These are phyloP conservation scores for Isurus oxyrinchus DNA, from an alignment of 2,113 vertebrate genomes.

Conservation along the genomic window DNA sequence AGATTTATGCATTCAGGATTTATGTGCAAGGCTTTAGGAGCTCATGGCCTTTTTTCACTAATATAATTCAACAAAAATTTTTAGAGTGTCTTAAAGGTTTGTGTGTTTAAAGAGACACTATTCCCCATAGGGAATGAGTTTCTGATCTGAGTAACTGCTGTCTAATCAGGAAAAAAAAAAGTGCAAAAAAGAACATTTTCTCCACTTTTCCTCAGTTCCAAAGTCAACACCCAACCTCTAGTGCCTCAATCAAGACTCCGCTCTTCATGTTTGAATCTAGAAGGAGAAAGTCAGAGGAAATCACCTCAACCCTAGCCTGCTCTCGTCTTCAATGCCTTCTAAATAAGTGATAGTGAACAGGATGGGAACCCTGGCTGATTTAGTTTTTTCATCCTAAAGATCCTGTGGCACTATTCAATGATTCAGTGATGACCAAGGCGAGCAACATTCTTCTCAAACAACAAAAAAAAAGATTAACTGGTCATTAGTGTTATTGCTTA, in stretches of 20 bases:
- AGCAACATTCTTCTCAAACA: background rate
- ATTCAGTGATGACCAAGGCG: too few relatives aligned
- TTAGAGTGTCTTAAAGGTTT: background rate
- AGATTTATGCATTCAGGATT: background rate
- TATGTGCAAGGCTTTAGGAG: background rate
- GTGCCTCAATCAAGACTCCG: background rate
- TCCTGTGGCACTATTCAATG: too few relatives aligned
- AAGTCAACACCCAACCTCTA: background rate
- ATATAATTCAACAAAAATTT: background rate
- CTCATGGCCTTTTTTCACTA: too few relatives aligned
- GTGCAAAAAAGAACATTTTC: background rate
- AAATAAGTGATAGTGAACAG: background rate
- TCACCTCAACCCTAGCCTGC: background rate
- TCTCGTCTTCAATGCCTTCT: background rate
- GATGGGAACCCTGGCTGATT: background rate
- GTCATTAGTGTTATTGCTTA: background rate
- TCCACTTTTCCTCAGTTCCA: background rate
- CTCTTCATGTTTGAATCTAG: background rate
- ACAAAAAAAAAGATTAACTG: background rate
- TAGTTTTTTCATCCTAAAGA: background rate
- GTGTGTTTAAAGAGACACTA: background rate
- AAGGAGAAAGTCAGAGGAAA: background rate
- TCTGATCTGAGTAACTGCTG: background rate
- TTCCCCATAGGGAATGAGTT: background rate
- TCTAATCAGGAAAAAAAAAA: background rate